phyloP scores from a whole-genome alignment of 1,140 invertebrate species.

The Parasteatoda tepidariorum region DNA sequence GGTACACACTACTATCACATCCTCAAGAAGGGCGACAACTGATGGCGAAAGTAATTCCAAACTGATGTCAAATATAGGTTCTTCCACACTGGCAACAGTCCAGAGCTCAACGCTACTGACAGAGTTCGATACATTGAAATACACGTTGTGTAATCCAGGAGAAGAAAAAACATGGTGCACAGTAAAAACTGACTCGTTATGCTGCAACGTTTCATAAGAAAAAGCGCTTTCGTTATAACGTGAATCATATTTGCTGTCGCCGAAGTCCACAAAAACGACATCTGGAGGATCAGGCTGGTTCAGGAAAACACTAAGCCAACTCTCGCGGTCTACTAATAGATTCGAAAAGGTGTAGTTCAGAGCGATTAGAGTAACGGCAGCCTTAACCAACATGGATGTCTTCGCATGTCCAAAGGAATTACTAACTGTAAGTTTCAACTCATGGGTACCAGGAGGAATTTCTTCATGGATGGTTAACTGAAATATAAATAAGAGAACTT shows the following conservation, averaged over 20 bases:
- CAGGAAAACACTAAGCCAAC: slow-evolving; percentile 3
- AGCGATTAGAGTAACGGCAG: slow-evolving; percentile 6
- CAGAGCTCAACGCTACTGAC: slow-evolving; percentile 7
- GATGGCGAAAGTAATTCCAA: slow-evolving; percentile 11
- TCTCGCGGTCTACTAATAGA: slow-evolving; percentile 11
- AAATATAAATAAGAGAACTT: not conserved
- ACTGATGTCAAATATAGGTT: slow-evolving; percentile 4
- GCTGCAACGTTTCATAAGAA: not conserved
- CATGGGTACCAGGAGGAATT: slow-evolving; percentile 3
- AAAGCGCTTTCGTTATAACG: not conserved
- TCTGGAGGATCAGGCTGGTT: slow-evolving; percentile 8
- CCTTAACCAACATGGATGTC: slow-evolving; percentile 41
- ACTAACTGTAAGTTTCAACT: slow-evolving; percentile 17
- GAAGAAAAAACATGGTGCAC: not conserved
- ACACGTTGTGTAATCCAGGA: slow-evolving; percentile 2
- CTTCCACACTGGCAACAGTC: not conserved
- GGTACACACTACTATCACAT: slow-evolving; percentile 20
- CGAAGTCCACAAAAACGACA: slow-evolving; percentile 27
- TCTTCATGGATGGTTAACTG: not conserved
- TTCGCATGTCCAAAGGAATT: slow-evolving; percentile 28
- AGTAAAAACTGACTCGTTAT: not conserved
- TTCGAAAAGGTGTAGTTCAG: slow-evolving; percentile 35
- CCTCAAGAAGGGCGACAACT: slow-evolving; percentile 32
- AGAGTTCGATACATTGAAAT: slow-evolving; percentile 36
- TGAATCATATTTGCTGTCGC: not conserved